Evolutionary conservation across 2,113 vertebrate genomes (phyloP).

Genomic region (Trachemys scripta): DNA sequence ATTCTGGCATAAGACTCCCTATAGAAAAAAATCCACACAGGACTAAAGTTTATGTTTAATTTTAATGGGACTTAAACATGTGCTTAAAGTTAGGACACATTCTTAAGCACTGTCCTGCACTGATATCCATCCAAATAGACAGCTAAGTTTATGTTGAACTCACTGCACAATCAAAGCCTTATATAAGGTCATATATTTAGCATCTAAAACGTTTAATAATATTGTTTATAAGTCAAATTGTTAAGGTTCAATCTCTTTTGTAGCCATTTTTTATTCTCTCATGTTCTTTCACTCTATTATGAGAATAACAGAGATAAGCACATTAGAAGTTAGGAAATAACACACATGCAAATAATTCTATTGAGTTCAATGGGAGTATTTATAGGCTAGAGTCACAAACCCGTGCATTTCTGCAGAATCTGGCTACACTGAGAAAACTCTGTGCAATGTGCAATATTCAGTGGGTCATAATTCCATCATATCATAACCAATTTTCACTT

Average conservation of each 20-base stretch:
- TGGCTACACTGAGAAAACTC: neutral
- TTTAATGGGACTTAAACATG: neutral
- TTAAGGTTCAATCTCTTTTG: neutral
- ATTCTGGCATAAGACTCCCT: neutral
- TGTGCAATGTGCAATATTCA: neutral
- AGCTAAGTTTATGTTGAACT: neutral
- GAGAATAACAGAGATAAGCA: neutral
- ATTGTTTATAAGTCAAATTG: neutral
- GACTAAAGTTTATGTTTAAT: conserved; percentile 1
- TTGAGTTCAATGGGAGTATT: neutral
- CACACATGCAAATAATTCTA: neutral
- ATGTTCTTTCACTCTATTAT: neutral
- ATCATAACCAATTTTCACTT: neutral
- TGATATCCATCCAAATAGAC: neutral
- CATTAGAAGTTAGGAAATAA: neutral
- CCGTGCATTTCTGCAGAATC: neutral
- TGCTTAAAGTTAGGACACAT: neutral
- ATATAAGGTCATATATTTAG: fast-evolving
- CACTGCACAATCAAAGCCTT: neutral
- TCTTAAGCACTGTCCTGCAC: neutral
- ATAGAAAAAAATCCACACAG: neutral
- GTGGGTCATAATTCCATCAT: neutral
- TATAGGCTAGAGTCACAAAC: neutral
- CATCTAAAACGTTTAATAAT: neutral
- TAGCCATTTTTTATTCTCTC: neutral